Evolutionary conservation across 2,797 vertebrate genomes (phyloP).

Genomic region (Myripristis murdjan): DNA sequence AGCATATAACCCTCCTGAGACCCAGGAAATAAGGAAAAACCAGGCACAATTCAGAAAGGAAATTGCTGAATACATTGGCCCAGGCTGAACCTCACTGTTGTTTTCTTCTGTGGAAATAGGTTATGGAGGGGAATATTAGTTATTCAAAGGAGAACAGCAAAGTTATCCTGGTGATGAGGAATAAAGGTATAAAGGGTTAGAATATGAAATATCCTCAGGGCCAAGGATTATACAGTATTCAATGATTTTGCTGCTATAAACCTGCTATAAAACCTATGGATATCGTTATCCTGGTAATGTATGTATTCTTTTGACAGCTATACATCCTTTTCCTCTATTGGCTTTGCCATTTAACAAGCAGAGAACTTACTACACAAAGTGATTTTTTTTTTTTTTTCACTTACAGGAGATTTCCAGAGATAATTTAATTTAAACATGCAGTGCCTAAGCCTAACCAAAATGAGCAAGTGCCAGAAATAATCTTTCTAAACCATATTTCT

Average conservation of each 20-base stretch:
- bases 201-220: not conserved
- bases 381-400: no score
- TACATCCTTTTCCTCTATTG: not conserved
- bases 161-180: conserved; percentile 1
- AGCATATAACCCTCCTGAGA: conserved; percentile 1
- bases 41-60: conserved; percentile 32
- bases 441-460: no score
- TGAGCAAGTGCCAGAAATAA: no score
- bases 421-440: no score
- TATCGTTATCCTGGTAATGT: not conserved
- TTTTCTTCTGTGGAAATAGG: not conserved
- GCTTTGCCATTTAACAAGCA: not conserved
- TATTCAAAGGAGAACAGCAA: conserved; percentile 4
- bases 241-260: not conserved
- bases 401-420: not conserved
- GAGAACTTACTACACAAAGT: not conserved
- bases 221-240: not conserved
- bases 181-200: not conserved
- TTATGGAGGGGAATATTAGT: not conserved
- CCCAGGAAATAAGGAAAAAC: conserved; percentile 20
- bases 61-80: conserved; percentile 38
- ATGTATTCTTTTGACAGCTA: not conserved
- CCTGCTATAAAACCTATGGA: no score
- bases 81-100: not conserved
- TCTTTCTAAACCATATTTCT: no score